Evolutionary conservation across 2,888 invertebrate species (phyloP), one percentile per base, ranked within the genome.

Genomic region (Sarcophaga caerulescens): DNA sequence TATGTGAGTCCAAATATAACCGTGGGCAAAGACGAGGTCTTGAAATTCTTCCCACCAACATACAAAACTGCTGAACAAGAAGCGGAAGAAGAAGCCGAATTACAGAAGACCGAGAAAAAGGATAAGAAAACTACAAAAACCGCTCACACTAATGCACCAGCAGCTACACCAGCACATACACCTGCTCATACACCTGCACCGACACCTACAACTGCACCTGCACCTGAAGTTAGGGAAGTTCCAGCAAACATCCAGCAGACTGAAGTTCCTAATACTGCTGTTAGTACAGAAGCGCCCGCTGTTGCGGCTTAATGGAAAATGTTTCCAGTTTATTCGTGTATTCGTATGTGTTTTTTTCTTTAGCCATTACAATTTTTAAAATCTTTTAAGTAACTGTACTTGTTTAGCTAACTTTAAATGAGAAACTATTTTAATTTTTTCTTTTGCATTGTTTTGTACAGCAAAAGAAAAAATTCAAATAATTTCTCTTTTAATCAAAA

Each of bases 1-100:
- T 96, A 96, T 91, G 94, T 96, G 35, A 96, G 96, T 89, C 94
- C 94, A 8, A 95, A 96, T 90, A 94, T 95, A 0, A 95, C 95
- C 4, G 93, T 94, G 45, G 96, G 96, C 0, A 94, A 93, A 45
- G 93, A 93, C 65, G 96, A 97, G 89, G 95, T 95, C 81, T 92
- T 93, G 2, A 91, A 94, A 79, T 96, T 96, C 94, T 97, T 97
- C 92, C 96, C 82, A 3, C 95, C 90, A 35, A 83, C 88, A 10
- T 91, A 90, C 69, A 95, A 94, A 88, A 94, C 93, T 68, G 94
- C 94, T 77, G 93, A 93, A 47, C 91, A 92, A 44, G 89, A 91
- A 45, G 88, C 76, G 0, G 21, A 45, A 0, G 88, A 92, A 19
- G 68, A 89, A 88, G 89, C 63, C 10, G 19, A 52, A 68, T 47